These are phyloP conservation scores for Bombus sibiricus DNA, from an alignment of 1,140 invertebrate genomes.

Conservation along the genomic window DNA sequence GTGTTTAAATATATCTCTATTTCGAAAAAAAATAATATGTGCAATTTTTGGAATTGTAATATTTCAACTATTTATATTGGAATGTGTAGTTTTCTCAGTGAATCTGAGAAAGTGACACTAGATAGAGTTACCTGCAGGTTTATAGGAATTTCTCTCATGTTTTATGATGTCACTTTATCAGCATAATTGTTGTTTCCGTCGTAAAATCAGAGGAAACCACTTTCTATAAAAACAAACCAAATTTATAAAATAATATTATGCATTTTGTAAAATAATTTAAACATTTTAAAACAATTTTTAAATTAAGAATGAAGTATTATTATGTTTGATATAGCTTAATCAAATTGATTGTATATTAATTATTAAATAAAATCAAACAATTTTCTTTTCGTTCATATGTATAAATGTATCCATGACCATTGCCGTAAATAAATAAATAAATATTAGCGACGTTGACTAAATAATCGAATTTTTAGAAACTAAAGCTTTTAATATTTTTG, in stretches of 20 bases:
- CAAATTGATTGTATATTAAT: neutral
- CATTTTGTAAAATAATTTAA: too few relatives aligned
- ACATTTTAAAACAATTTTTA: too few relatives aligned
- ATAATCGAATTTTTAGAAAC: neutral
- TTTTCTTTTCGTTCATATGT: neutral
- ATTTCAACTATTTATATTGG: neutral
- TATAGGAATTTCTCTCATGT: neutral
- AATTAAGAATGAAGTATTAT: neutral
- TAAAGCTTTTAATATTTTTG: neutral
- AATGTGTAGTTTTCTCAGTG: neutral
- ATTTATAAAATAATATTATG: too few relatives aligned
- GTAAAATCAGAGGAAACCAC: neutral
- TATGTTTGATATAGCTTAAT: neutral
- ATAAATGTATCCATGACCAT: neutral
- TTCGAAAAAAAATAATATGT: neutral
- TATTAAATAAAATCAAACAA: neutral
- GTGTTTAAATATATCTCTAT: neutral
- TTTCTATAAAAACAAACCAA: neutral
- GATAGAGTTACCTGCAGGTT: slow-evolving; percentile 8
- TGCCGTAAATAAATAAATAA: too few relatives aligned
- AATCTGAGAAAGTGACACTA: neutral
- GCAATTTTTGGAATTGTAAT: neutral
- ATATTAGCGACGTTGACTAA: too few relatives aligned
- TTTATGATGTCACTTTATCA: neutral
- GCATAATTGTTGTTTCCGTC: neutral